Evolutionary conservation across 2,888 invertebrate species (phyloP), one percentile per base, ranked within the genome.

Genomic region (Idaea biselata): DNA sequence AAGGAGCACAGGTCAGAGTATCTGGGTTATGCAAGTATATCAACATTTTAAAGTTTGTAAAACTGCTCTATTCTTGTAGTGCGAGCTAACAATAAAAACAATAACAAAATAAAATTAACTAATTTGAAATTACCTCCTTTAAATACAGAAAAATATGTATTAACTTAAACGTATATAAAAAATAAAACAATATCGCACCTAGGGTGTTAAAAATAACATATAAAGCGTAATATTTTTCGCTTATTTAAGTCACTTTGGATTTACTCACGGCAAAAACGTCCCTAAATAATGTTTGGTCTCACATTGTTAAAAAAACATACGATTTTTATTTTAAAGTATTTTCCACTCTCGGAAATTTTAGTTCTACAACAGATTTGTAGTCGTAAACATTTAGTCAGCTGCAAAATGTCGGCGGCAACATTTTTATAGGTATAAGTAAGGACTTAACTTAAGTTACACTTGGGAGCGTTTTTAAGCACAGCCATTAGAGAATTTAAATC

Each of bases 41-140:
- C 5, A n/a, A n/a, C 25, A 3, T 25, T 25, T 25, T 25, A 25
- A 25, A 25, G 25, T 25, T 25, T 25, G 25, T 66, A 61, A 71
- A 70, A 63, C 66, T 63, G 63, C 57, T 66, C 64, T 66, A 3
- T 25, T 25, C 25, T 25, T 25, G 25, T 25, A 64, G 63, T 64
- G 33, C 63, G 44, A 63, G 64, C 31, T 31, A 31, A 58, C 25
- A 31, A 58, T 33, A 64, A 57, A 25, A 62, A 62, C 54, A 60
- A 33, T 57, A 60, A 60, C 58, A 68, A 68, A 64, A 61, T 65
- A 68, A 62, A 63, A 55, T 55, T 59, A 63, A 31, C 44, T 5
- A 44, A n/a, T 44, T 44, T 44, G 44, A 44, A 11, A 8, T 44
- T 44, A 3, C 14, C 14, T 33, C 33, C 33, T 11, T 33, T 33